Conservation (phyloP, 2,888 invertebrate genomes). For the Drosophila neonasuta region DNA sequence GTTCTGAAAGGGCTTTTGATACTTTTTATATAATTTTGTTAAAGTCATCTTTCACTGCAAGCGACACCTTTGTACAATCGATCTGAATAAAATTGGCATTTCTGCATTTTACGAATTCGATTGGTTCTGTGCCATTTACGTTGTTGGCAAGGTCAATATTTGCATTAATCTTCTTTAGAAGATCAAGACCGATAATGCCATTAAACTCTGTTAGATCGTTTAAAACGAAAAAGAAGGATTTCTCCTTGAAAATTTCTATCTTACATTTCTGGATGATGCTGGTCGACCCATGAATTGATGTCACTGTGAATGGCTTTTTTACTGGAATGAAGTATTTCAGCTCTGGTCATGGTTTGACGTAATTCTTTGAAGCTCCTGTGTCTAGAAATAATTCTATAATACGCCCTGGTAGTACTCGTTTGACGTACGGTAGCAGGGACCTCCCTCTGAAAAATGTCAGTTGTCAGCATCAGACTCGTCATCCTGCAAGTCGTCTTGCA, state of each 20-base stretch:
- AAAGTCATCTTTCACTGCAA: not conserved
- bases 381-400: not conserved
- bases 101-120: not conserved
- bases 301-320: not conserved
- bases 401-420: not conserved
- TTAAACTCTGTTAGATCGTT: not conserved
- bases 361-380: not conserved
- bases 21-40: not conserved
- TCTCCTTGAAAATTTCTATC: not conserved
- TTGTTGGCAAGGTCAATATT: too few species aligned
- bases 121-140: not conserved
- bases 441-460: not conserved
- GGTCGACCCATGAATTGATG: not conserved
- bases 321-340: not conserved
- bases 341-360: not conserved
- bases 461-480: not conserved
- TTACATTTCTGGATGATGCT: not conserved
- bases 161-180: too few species aligned
- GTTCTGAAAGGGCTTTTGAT: too few species aligned
- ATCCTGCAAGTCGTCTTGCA: not conserved
- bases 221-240: not conserved
- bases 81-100: conserved; percentile 9
- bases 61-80: not conserved
- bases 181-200: not conserved
- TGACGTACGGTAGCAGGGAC: not conserved